Conservation (phyloP, 2,797 vertebrate species). For the Pangasius larnaudii region DNA sequence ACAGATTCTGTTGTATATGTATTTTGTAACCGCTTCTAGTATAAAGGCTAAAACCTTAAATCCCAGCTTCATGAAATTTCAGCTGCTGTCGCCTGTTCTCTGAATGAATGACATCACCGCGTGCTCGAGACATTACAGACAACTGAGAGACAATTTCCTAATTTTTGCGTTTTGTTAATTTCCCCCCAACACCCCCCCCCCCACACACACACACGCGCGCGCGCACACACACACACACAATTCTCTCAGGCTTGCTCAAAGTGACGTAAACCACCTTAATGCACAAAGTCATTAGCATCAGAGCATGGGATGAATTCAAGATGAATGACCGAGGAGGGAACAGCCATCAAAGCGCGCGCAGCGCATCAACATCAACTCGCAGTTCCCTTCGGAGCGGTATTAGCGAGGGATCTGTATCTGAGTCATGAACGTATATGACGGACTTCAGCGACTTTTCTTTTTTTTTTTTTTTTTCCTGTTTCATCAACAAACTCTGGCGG, state of each 20-base stretch:
- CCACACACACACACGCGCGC: no score
- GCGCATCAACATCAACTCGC: slow-evolving; percentile 26
- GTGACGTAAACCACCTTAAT: slow-evolving; percentile 33
- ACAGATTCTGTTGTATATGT: not conserved
- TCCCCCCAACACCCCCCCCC: not conserved
- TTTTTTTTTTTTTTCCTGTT: not conserved
- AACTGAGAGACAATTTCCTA: slow-evolving; percentile 37
- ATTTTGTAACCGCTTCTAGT: not conserved
- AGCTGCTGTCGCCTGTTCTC: not conserved
- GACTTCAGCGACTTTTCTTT: not conserved
- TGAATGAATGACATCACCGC: slow-evolving; percentile 29
- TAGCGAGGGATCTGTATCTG: not conserved
- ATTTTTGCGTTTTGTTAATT: slow-evolving; percentile 19
- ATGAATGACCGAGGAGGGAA: slow-evolving; percentile 32
- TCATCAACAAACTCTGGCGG: not conserved
- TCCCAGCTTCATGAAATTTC: slow-evolving; percentile 12
- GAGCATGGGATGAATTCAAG: slow-evolving; percentile 37
- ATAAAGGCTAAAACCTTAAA: not conserved
- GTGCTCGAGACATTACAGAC: slow-evolving; percentile 18
- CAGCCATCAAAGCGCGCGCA: slow-evolving; percentile 37
- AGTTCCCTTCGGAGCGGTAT: slow-evolving; percentile 24
- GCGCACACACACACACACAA: not conserved
- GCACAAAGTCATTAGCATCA: slow-evolving; percentile 47
- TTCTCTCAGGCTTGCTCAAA: slow-evolving; percentile 25
- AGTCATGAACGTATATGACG: slow-evolving; percentile 8